Percentiles rank a stretch among this genome's conserved stretches.
These are phyloP conservation scores for Notocelia uddmanniana DNA, from an alignment of 2,888 invertebrate species.

Conservation along the genomic window DNA sequence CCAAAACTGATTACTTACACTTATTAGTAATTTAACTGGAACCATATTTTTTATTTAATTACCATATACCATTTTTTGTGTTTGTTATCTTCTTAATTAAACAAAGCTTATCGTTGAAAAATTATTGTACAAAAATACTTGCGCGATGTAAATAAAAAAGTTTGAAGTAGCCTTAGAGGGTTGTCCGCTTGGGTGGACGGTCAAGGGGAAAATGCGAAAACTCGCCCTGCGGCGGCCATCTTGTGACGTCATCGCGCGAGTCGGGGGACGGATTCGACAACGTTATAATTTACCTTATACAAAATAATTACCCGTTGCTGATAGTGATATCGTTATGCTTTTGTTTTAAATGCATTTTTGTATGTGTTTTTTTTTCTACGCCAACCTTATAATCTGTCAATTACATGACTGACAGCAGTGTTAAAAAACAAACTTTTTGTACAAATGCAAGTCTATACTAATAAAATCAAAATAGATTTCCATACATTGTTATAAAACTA, in stretches of 20 bases:
- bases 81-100: background rate
- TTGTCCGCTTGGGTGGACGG: conserved; percentile 59
- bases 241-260: conserved; percentile 75
- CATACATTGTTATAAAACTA: no score
- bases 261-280: conserved; percentile 70
- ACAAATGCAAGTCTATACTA: no score
- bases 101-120: background rate
- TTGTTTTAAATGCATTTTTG: background rate
- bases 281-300: conserved; percentile 17
- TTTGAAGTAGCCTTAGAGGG: conserved; percentile 6
- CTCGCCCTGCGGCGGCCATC: conserved; percentile 80
- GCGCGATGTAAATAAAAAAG: conserved; percentile 28
- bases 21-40: background rate
- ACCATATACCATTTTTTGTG: background rate
- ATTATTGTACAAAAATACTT: conserved; percentile 3
- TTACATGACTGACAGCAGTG: no score
- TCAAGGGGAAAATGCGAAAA: conserved; percentile 83
- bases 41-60: conserved; percentile 4
- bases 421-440: no score
- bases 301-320: conserved; percentile 14
- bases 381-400: no score
- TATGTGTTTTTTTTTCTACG: no score
- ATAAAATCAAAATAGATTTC: no score
- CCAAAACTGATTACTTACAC: background rate
- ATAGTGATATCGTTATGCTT: conserved; percentile 5